Conservation (phyloP, 2,797 vertebrate species). For the Aulostomus chinensis region DNA sequence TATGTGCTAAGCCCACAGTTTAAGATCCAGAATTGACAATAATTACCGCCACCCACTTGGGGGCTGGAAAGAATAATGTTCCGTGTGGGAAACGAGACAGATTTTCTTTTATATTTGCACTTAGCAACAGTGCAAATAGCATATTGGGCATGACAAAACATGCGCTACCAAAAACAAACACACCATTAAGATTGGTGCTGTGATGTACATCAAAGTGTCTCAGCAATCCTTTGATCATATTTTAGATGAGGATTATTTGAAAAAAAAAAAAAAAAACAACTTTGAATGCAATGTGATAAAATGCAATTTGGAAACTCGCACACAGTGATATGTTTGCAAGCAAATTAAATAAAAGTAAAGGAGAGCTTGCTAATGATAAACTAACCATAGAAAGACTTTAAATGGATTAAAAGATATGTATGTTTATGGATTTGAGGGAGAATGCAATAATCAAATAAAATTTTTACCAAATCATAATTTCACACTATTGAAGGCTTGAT, state of each 20-base stretch:
- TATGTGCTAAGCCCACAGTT: conserved; percentile 43
- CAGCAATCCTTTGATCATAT: conserved; percentile 22
- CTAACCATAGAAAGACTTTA: neutral
- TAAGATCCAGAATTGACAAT: conserved; percentile 40
- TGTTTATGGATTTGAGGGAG: too few species aligned
- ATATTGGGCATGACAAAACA: conserved; percentile 46
- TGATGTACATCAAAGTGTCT: conserved; percentile 11
- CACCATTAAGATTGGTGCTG: conserved; percentile 67
- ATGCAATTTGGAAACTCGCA: too few species aligned
- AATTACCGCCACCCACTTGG: conserved; percentile 49
- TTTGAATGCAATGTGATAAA: too few species aligned
- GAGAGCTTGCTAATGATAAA: neutral
- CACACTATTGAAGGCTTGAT: too few species aligned
- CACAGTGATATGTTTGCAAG: too few species aligned
- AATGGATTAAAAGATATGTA: too few species aligned
- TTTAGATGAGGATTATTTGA: too few species aligned
- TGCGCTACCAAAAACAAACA: conserved; percentile 49
- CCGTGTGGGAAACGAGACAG: conserved; percentile 44
- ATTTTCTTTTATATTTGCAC: conserved; percentile 36
- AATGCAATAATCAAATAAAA: too few species aligned
- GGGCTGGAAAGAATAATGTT: conserved; percentile 38
- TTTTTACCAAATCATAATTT: too few species aligned
- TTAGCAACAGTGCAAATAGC: conserved; percentile 29
- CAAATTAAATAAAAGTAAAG: neutral
- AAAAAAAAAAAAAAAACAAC: neutral